These are phyloP conservation scores for Physocephala rufipes DNA, from an alignment of 2,888 invertebrate genomes.

Conservation along the genomic window DNA sequence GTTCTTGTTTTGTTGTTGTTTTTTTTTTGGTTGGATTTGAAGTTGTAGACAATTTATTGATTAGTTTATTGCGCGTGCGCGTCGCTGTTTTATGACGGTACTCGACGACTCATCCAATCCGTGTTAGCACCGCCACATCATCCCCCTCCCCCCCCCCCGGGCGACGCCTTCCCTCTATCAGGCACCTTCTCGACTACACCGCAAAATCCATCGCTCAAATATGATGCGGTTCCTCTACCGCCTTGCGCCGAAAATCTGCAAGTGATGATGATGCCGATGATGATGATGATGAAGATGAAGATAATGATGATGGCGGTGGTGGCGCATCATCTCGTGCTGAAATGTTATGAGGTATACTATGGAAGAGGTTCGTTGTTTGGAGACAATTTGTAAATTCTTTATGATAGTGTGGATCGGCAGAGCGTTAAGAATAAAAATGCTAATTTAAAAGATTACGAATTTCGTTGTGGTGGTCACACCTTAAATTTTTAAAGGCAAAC, in stretches of 20 bases:
- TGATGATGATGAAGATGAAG: constrained; percentile 14
- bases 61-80: constrained; percentile 62
- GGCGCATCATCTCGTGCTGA: constrained; percentile 33
- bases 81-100: constrained; percentile 43
- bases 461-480: constrained; percentile 62
- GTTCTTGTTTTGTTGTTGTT: constrained; percentile 33
- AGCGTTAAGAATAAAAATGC: constrained; percentile 57
- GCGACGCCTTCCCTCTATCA: constrained; percentile 38
- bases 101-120: constrained; percentile 21
- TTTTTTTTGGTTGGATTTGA: constrained; percentile 41
- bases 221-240: too few species aligned
- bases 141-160: constrained; percentile 38
- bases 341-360: constrained; percentile 35
- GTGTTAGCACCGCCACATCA: constrained; percentile 36
- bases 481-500: constrained; percentile 50
- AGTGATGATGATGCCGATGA: constrained; percentile 15
- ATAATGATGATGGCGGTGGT: constrained; percentile 32
- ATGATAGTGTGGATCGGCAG: constrained; percentile 54
- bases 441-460: constrained; percentile 62
- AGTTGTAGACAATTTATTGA: constrained; percentile 61
- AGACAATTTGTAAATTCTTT: constrained; percentile 63
- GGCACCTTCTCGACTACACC: neutral
- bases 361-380: constrained; percentile 38
- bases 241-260: neutral
- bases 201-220: neutral